Percentiles rank a stretch among this genome's conserved stretches.
Evolutionary conservation across 2,888 invertebrate species (phyloP).

Genomic region (Stenichneumon culpator): DNA sequence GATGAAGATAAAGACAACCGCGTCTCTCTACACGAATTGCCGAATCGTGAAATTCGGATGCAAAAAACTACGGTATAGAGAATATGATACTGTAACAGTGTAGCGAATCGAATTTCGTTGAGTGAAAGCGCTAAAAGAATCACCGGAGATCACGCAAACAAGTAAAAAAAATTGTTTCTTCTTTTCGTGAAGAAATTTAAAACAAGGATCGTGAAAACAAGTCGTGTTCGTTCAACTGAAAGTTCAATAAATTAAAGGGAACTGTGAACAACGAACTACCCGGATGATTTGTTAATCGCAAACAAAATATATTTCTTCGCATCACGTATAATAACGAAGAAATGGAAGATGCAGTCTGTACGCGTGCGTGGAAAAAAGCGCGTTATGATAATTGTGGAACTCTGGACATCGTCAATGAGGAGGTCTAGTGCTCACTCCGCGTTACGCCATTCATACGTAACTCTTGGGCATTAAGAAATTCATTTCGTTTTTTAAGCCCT

Average conservation of each 20-base stretch:
- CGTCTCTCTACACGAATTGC: background rate
- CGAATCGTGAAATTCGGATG: conserved; percentile 17
- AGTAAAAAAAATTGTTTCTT: background rate
- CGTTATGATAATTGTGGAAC: conserved; percentile 44
- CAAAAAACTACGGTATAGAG: conserved; percentile 3
- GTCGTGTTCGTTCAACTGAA: background rate
- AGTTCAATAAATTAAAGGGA: background rate
- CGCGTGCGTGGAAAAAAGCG: conserved; percentile 7
- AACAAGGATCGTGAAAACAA: background rate
- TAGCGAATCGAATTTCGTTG: conserved; percentile 30
- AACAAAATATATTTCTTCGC: conserved; percentile 8
- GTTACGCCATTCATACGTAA: conserved; percentile 69
- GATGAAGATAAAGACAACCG: background rate
- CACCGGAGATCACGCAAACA: background rate
- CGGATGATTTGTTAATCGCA: background rate
- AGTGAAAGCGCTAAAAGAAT: conserved; percentile 34
- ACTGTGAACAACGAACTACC: background rate
- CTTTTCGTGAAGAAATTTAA: background rate
- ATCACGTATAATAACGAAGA: conserved; percentile 31
- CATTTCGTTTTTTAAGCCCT: conserved; percentile 15
- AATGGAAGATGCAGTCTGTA: background rate
- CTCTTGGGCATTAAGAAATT: conserved; percentile 58
- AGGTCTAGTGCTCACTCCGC: conserved; percentile 38
- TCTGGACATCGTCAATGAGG: conserved; percentile 37
- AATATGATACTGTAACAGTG: conserved; percentile 1